Evolutionary conservation across 1,140 invertebrate species (phyloP).

Genomic region (Philaenus spumarius): DNA sequence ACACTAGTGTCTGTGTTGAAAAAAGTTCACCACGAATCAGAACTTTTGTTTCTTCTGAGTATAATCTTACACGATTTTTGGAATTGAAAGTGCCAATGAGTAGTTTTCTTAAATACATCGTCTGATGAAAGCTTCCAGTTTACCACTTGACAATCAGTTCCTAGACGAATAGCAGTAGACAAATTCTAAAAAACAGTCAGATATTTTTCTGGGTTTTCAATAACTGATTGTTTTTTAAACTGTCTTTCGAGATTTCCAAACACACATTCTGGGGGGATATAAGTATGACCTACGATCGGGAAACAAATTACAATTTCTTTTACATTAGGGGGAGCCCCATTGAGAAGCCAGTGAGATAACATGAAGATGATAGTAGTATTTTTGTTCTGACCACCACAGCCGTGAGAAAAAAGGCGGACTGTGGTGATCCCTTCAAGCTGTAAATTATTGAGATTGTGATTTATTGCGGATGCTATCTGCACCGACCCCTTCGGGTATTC

Average conservation of each 20-base stretch:
- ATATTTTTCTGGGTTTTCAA: constrained; percentile 16
- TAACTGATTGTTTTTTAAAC: constrained; percentile 22
- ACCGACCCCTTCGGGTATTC: too few relatives aligned
- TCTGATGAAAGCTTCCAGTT: constrained; percentile 17
- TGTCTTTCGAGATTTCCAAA: constrained; percentile 30
- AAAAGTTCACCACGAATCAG: constrained; percentile 3
- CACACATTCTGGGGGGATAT: constrained; percentile 30
- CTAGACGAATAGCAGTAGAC: constrained; percentile 3
- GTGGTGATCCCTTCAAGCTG: constrained; percentile 14
- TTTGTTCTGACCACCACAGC: constrained; percentile 21
- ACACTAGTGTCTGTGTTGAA: too few relatives aligned
- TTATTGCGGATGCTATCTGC: constrained; percentile 19
- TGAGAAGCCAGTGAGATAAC: constrained; percentile 26
- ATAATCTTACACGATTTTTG: constrained; percentile 8
- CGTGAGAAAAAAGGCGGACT: constrained; percentile 8
- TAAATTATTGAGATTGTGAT: constrained; percentile 17
- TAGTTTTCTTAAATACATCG: not conserved
- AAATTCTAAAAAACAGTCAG: constrained; percentile 1
- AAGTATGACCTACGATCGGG: constrained; percentile 30
- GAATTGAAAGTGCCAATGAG: constrained; percentile 12
- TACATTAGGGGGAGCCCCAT: constrained; percentile 24
- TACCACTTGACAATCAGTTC: constrained; percentile 1
- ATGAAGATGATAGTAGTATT: constrained; percentile 20
- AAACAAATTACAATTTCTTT: constrained; percentile 29
- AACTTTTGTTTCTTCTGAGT: constrained; percentile 1